phyloP scores from a whole-genome alignment of 2,113 vertebrate genomes.

The Blennius ocellaris region DNA sequence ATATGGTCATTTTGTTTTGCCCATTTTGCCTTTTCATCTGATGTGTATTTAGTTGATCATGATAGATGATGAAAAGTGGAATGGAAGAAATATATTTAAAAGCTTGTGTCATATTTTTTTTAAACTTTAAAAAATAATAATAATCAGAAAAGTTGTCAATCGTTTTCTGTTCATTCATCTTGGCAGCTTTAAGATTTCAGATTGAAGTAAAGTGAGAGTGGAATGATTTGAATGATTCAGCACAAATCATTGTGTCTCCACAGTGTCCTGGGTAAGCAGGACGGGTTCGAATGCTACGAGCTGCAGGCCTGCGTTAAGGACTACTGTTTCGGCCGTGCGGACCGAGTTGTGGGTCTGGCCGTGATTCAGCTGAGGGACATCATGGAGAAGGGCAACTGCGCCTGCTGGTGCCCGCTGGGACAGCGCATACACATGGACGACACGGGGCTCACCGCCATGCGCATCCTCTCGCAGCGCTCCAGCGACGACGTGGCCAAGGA shows the following conservation, averaged over 20 bases:
- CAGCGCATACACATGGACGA: slow-evolving; percentile 94
- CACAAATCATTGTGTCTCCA: background rate
- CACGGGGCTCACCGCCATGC: slow-evolving; percentile 93
- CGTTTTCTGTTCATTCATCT: no score
- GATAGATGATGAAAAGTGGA: no score
- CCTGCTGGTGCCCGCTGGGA: slow-evolving; percentile 95
- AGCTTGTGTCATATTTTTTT: no score
- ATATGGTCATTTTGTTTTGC: no score
- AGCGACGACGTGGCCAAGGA: slow-evolving; percentile 97
- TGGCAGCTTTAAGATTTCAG: no score
- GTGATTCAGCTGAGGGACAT: slow-evolving; percentile 93
- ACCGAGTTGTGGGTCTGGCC: slow-evolving; percentile 91
- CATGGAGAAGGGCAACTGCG: slow-evolving; percentile 90
- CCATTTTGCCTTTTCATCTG: no score
- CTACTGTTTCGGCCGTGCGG: slow-evolving; percentile 98
- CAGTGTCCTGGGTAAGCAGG: slow-evolving; percentile 94
- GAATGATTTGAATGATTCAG: no score
- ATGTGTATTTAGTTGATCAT: no score
- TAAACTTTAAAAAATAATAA: no score
- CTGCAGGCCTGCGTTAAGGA: slow-evolving; percentile 97
- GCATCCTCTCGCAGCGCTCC: slow-evolving; percentile 97
- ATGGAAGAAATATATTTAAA: no score
- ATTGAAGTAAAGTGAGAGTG: no score
- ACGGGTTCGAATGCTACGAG: slow-evolving; percentile 94
- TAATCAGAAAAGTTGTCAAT: no score